Evolutionary conservation across 2,888 invertebrate species (phyloP), one percentile per base, ranked within the genome.

Genomic region (Ellobium chinense): DNA sequence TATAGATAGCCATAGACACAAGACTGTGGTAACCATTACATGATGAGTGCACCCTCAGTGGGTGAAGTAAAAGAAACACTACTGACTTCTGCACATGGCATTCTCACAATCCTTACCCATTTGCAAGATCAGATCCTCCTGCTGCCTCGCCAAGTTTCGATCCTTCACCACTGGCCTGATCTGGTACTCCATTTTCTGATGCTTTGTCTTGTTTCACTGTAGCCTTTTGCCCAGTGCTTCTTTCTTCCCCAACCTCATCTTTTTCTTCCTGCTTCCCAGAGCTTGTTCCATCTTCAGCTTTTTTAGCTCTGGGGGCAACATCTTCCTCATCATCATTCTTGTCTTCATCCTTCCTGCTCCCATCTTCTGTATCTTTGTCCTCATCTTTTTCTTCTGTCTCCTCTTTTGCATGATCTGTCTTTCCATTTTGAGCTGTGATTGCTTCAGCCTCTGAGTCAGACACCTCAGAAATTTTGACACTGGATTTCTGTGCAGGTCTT

Each of bases 401-500:
- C 31, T 78, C 24, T 31, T 77, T 68, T 9, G 69, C 68, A 14
- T 79, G 63, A 12, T 58, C 84, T 27, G 60, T 77, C 68, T 86
- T 82, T 78, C 80, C 82, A 18, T 69, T 75, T 58, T 90, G 76
- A 80, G 83, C 77, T 65, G 70, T 65, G 31, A 82, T 70, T 2
- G 80, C 75, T 9, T 81, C 70, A 4, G 75, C 85, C 24, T 73
- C 82, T 75, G 86, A 83, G 80, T 83, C 82, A n/a, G 70, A 76
- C 37, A 91, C 78, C 80, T 92, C 92, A 58, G 88, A 90, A 68
- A 91, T 89, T 69, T 85, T 87, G 37, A 91, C 89, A 3, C 91
- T 87, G 37, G 88, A 88, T 81, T 89, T 89, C 18, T 85, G 36
- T 7, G 88, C 87, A 81, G 85, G 85, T 54, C 85, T 82, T 3